Evolutionary conservation across 1,140 invertebrate genomes (phyloP).

Genomic region (Scaptomyza hsui): DNA sequence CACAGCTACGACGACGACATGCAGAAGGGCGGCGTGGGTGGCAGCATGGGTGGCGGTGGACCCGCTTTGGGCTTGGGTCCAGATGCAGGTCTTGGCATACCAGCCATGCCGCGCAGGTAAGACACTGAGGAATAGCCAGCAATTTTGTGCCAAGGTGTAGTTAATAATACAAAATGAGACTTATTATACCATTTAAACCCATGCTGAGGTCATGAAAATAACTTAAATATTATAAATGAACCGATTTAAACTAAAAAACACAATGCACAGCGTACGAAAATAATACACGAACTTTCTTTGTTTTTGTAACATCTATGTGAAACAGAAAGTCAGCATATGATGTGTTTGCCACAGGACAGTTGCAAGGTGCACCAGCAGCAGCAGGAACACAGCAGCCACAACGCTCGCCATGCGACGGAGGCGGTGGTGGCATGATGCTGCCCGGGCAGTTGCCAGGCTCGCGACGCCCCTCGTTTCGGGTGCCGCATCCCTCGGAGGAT

Average conservation of each 20-base stretch:
- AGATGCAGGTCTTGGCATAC: slow-evolving; percentile 85
- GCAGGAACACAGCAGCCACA: slow-evolving; percentile 52
- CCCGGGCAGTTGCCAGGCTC: slow-evolving; percentile 79
- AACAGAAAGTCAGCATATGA: slow-evolving; percentile 91
- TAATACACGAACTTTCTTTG: background rate
- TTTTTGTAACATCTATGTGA: slow-evolving; percentile 4
- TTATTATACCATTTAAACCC: background rate
- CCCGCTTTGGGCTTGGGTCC: slow-evolving; percentile 85
- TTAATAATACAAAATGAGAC: background rate
- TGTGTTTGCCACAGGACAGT: slow-evolving; percentile 86
- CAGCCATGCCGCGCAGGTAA: slow-evolving; percentile 88
- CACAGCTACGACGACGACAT: slow-evolving; percentile 92
- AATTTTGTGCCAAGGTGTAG: background rate
- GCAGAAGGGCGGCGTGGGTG: slow-evolving; percentile 75
- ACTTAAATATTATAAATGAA: too few species aligned
- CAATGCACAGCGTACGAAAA: too few species aligned
- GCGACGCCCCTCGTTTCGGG: slow-evolving; percentile 89
- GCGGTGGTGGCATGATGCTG: slow-evolving; percentile 69
- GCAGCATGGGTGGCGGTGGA: slow-evolving; percentile 84
- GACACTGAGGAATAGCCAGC: background rate
- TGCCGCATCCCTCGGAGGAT: slow-evolving; percentile 85
- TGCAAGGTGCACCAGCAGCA: slow-evolving; percentile 59
- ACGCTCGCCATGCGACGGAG: slow-evolving; percentile 71
- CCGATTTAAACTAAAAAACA: too few species aligned
- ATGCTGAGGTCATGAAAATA: too few species aligned